Evolutionary conservation across 2,888 invertebrate genomes (phyloP).

Genomic region (Mystacides longicornis): DNA sequence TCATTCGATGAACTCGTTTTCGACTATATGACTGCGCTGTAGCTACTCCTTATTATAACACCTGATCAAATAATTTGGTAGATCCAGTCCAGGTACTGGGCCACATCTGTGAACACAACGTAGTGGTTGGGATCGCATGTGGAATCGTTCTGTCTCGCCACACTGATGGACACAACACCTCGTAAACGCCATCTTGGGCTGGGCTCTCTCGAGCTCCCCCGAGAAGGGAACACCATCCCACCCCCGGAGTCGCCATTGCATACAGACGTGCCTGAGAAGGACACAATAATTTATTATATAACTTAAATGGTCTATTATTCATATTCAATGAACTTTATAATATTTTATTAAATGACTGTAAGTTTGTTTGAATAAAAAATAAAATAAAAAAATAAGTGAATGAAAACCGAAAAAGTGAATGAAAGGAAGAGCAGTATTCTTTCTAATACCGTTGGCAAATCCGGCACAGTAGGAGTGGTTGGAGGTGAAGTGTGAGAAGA

Average conservation of each 20-base stretch:
- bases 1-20: too few species aligned
- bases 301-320: too few species aligned
- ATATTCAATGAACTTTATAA: too few species aligned
- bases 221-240: slow-evolving; percentile 42
- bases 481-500: slow-evolving; percentile 52
- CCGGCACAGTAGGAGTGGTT: slow-evolving; percentile 50
- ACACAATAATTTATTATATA: too few species aligned
- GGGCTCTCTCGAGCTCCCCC: slow-evolving; percentile 17
- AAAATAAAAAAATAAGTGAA: too few species aligned
- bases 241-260: slow-evolving; percentile 47
- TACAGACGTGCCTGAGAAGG: slow-evolving; percentile 23
- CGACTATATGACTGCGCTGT: too few species aligned
- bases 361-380: too few species aligned
- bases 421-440: too few species aligned
- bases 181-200: slow-evolving; percentile 38
- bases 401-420: too few species aligned
- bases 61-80: slow-evolving; percentile 20
- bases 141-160: slow-evolving; percentile 49
- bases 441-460: slow-evolving; percentile 43
- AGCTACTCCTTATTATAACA: too few species aligned
- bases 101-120: slow-evolving; percentile 54
- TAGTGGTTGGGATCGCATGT: slow-evolving; percentile 54
- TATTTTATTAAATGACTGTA: too few species aligned
- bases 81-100: slow-evolving; percentile 52
- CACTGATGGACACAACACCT: slow-evolving; percentile 52